Percentiles rank a stretch among this genome's conserved stretches.
phyloP scores from a whole-genome alignment of 2,797 vertebrate species.

The Paramormyrops hopkinsi region DNA sequence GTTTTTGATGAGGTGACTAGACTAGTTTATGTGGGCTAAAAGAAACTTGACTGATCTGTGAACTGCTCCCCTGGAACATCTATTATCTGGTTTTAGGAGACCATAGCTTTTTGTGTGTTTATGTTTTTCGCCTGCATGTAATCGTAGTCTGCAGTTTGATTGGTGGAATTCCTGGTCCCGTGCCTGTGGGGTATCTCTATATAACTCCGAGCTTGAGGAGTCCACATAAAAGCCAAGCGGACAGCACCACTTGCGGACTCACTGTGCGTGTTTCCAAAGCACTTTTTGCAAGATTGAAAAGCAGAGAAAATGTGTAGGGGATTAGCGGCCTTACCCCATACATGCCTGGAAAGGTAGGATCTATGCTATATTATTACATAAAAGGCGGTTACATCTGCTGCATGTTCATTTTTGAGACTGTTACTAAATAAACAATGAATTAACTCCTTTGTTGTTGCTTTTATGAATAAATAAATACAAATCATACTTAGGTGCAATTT shows the following conservation, averaged over 20 bases:
- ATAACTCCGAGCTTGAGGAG: conserved; percentile 51
- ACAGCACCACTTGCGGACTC: conserved; percentile 29
- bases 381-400: background rate
- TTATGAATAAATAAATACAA: background rate
- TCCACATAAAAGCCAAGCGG: conserved; percentile 41
- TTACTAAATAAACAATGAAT: background rate
- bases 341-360: conserved; percentile 82
- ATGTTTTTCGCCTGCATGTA: conserved; percentile 21
- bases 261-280: conserved; percentile 17
- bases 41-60: background rate
- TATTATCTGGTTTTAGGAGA: background rate
- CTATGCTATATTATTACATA: background rate
- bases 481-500: background rate
- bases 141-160: conserved; percentile 58
- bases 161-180: conserved; percentile 58
- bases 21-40: background rate
- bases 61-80: background rate
- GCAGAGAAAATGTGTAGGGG: conserved; percentile 80
- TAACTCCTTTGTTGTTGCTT: background rate
- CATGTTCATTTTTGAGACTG: background rate
- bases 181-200: conserved; percentile 61
- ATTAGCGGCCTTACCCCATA: conserved; percentile 81
- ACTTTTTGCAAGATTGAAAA: conserved; percentile 31
- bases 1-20: background rate
- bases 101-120: background rate